A percentile compares a stretch with the other conserved stretches of the same genome.
These are phyloP conservation scores for Phylloscopus trochiloides DNA, from an alignment of 2,113 vertebrate species.

Conservation along the genomic window DNA sequence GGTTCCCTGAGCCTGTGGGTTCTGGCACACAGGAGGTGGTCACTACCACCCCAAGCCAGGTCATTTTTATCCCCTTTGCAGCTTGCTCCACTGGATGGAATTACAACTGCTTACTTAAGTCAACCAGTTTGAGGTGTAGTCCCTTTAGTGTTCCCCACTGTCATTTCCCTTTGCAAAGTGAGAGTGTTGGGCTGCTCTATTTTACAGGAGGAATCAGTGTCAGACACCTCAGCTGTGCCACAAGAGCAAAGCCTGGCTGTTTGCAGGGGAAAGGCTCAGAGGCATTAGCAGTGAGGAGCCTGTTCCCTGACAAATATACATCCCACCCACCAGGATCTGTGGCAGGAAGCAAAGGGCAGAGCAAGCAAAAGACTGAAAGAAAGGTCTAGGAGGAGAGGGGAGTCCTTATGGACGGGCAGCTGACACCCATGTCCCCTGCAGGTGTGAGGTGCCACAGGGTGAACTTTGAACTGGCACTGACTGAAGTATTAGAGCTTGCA, in stretches of 20 bases:
- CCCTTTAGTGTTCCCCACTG: not conserved
- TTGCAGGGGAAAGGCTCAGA: not conserved
- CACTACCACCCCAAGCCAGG: not conserved
- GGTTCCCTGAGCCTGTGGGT: not conserved
- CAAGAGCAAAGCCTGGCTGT: not conserved
- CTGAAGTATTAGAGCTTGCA: not conserved
- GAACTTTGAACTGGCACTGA: not conserved
- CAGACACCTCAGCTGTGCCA: not conserved
- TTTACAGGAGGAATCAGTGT: not conserved
- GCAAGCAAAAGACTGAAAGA: not conserved
- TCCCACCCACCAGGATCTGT: not conserved
- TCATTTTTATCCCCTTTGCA: not conserved
- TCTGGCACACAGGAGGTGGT: fast-evolving
- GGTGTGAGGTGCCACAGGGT: not conserved
- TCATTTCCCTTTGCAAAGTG: not conserved
- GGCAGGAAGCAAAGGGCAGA: not conserved
- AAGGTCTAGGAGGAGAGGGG: not conserved
- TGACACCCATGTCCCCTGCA: not conserved
- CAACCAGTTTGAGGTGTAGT: not conserved
- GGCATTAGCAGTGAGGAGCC: not conserved
- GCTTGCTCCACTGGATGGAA: not conserved
- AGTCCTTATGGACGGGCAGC: fast-evolving
- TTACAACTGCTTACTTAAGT: not conserved
- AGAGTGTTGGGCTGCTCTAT: fast-evolving
- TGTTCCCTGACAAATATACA: not conserved